phyloP scores from a whole-genome alignment of 2,113 vertebrate species.

The Thinocorus orbignyianus region DNA sequence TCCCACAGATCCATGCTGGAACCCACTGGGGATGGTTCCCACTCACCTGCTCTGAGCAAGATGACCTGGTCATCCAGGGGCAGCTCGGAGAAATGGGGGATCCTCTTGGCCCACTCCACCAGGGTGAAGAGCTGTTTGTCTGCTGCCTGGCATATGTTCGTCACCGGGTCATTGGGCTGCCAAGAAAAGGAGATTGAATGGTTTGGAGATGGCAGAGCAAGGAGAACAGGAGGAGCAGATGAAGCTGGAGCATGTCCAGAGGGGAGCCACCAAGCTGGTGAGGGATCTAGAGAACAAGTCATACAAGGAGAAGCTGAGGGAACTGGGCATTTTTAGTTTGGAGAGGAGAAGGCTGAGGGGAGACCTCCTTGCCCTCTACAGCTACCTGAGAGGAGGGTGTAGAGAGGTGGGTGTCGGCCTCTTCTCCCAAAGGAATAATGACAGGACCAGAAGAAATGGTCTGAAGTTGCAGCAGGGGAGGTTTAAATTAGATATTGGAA shows the following conservation, averaged over 20 bases:
- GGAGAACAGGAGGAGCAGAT: not conserved
- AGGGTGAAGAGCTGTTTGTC: constrained; percentile 98
- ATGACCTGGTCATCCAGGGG: constrained; percentile 98
- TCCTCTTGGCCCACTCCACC: constrained; percentile 98
- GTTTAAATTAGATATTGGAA: too few relatives aligned
- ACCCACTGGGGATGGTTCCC: rapidly evolving
- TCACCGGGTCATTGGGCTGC: constrained; percentile 95
- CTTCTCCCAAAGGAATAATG: too few relatives aligned
- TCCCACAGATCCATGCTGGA: rapidly evolving
- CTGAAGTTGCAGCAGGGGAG: too few relatives aligned
- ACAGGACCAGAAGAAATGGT: too few relatives aligned
- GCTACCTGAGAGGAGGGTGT: too few relatives aligned
- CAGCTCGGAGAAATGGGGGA: constrained; percentile 96
- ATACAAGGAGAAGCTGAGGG: too few relatives aligned
- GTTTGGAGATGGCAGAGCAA: not conserved
- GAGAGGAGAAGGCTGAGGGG: too few relatives aligned
- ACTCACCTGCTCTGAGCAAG: constrained; percentile 91
- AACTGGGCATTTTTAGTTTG: too few relatives aligned
- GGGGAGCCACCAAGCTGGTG: too few relatives aligned
- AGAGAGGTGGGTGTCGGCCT: too few relatives aligned
- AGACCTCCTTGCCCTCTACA: too few relatives aligned
- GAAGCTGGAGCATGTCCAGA: not conserved
- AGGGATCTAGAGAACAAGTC: too few relatives aligned
- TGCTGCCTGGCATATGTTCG: constrained; percentile 97
- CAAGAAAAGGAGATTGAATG: not conserved